Evolutionary conservation across 2,888 invertebrate species (phyloP), one percentile per base, ranked within the genome.

Genomic region (Hyalella azteca): DNA sequence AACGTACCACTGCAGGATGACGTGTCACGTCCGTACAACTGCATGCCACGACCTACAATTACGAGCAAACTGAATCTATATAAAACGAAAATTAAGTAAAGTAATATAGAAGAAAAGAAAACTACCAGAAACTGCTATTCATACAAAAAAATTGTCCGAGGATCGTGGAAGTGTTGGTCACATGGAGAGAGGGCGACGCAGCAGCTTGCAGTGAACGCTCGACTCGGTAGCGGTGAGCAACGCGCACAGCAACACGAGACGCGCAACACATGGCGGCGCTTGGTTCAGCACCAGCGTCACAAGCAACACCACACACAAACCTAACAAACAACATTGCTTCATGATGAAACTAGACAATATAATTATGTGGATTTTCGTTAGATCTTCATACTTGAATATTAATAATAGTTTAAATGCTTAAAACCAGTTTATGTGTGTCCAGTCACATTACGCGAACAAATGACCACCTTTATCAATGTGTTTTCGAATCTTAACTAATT

Each of bases 21-120:
- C 54, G 29, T 54, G 54, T 26, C n/a, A 54, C 26, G 54, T 54
- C 54, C 26, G n/a, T n/a, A 29, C 54, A 54, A 29, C 29, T 54
- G 54, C 29, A 54, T 29, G 29, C 22, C 54, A 54, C 54, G 26
- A 54, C 29, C 54, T 54, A 54, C 54, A 26, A 54, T 54, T 54
- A 54, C 54, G 54, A 54, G 29, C 22, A 22, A 11, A 26, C 9
- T 22, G 54, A 26, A 29, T 54, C 54, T 29, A 54, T 54, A 54
- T 54, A 29, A 66, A 36, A 36, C 36, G 66, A n/a, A 66, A 29
- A 66, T 32, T 36, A 66, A 66, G n/a, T 66, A 66, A 66, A 66
- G 66, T 66, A 66, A 66, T 66, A 32, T 66, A 66, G 66, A 66
- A 66, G 66, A 66, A 66, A 32, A 66, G 66, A 66, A 36, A 66